These are phyloP conservation scores for Hydrocynus forskahlii DNA, from an alignment of 2,797 vertebrate species.

Conservation along the genomic window DNA sequence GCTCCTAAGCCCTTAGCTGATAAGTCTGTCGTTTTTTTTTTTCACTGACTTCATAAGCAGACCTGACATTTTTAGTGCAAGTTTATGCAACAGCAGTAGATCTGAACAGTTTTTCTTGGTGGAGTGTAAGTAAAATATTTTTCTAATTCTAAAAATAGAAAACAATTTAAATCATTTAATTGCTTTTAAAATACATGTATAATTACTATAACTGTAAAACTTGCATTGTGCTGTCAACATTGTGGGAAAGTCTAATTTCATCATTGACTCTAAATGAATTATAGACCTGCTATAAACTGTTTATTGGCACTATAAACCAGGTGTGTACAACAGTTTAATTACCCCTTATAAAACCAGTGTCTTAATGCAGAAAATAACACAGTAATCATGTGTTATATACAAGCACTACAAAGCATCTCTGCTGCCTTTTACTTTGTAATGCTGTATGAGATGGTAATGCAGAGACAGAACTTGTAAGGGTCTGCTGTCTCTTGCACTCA, in stretches of 20 bases:
- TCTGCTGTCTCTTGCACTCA: constrained; percentile 1
- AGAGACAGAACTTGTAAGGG: not conserved
- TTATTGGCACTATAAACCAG: constrained; percentile 52
- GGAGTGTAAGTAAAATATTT: too few relatives aligned
- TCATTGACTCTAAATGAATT: constrained; percentile 26
- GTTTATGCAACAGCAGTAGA: too few relatives aligned
- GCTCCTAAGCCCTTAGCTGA: too few relatives aligned
- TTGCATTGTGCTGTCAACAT: constrained; percentile 22
- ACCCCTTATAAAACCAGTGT: constrained; percentile 18
- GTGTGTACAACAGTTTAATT: constrained; percentile 45
- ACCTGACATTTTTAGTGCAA: too few relatives aligned
- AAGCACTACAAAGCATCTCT: not conserved
- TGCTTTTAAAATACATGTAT: not conserved
- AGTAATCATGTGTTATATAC: not conserved
- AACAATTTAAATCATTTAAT: not conserved
- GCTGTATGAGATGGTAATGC: not conserved
- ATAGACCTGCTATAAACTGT: constrained; percentile 37
- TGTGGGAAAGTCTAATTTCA: constrained; percentile 24
- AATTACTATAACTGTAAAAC: not conserved
- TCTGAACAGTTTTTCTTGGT: too few relatives aligned
- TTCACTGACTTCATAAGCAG: too few relatives aligned
- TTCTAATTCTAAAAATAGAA: too few relatives aligned
- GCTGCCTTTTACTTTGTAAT: not conserved
- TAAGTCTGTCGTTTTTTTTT: too few relatives aligned
- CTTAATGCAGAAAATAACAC: constrained; percentile 24